Conservation (phyloP, 2,113 vertebrate genomes). For the human region DNA sequence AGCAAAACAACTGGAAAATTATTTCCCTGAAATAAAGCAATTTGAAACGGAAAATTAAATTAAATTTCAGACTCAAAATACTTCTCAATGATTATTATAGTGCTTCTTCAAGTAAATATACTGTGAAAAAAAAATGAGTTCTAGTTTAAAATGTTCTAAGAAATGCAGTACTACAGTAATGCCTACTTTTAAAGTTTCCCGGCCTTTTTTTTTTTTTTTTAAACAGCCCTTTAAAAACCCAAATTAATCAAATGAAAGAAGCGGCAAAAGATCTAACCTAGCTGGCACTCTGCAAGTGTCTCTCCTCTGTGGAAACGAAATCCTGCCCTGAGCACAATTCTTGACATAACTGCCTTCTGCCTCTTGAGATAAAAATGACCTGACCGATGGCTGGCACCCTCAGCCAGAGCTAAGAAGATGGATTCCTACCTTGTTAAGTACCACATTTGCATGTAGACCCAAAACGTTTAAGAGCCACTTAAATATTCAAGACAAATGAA, state of each 20-base stretch:
- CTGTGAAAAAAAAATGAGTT: slow-evolving; percentile 79
- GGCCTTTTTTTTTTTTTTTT: slow-evolving; percentile 71
- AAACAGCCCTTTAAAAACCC: slow-evolving; percentile 76
- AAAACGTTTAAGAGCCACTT: slow-evolving; percentile 50
- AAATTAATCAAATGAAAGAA: slow-evolving; percentile 76
- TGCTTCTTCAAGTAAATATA: slow-evolving; percentile 82
- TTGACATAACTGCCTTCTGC: slow-evolving; percentile 53
- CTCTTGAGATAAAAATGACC: slow-evolving; percentile 47
- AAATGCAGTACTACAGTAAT: slow-evolving; percentile 80
- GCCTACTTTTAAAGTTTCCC: slow-evolving; percentile 84
- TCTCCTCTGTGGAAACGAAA: slow-evolving; percentile 68
- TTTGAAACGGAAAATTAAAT: slow-evolving; percentile 81
- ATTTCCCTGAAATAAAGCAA: slow-evolving; percentile 87
- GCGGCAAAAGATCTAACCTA: slow-evolving; percentile 79
- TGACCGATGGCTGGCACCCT: neutral
- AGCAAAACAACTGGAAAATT: slow-evolving; percentile 84
- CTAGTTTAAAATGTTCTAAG: slow-evolving; percentile 81
- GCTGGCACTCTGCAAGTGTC: slow-evolving; percentile 79
- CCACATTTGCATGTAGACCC: slow-evolving; percentile 56
- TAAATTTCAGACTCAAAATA: slow-evolving; percentile 79
- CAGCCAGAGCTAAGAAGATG: slow-evolving; percentile 50
- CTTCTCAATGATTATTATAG: slow-evolving; percentile 80
- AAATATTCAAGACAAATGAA: slow-evolving; percentile 55
- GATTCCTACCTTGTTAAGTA: slow-evolving; percentile 44
- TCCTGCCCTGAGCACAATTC: slow-evolving; percentile 72